Conservation (phyloP, 2,113 vertebrate genomes). For the Catharus fuscescens region DNA sequence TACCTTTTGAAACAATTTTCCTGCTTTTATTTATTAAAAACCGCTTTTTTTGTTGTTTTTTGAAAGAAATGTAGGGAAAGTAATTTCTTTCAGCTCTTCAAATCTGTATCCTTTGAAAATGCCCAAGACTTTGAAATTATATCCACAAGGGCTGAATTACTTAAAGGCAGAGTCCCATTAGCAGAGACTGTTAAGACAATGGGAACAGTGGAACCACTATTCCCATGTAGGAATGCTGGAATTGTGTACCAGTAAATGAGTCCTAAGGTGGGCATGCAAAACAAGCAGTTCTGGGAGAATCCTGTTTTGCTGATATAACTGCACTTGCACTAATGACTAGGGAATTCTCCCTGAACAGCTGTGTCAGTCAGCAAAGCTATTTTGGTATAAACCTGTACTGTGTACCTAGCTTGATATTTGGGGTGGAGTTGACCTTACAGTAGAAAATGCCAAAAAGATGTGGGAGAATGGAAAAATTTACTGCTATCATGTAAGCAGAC, state of each 20-base stretch:
- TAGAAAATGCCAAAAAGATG: slow-evolving; percentile 3
- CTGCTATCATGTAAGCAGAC: not conserved
- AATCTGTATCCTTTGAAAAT: not conserved
- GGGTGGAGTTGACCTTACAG: not conserved
- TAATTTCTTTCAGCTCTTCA: not conserved
- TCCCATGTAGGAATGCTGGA: not conserved
- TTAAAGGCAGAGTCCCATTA: not conserved
- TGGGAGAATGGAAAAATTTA: not conserved
- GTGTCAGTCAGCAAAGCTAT: slow-evolving; percentile 30
- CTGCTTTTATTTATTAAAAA: not conserved
- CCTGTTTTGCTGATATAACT: slow-evolving; percentile 5
- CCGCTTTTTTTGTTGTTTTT: not conserved
- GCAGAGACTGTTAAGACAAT: not conserved
- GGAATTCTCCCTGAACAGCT: slow-evolving; percentile 41
- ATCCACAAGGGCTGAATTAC: not conserved
- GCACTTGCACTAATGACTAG: not conserved
- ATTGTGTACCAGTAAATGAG: not conserved
- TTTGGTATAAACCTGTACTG: slow-evolving; percentile 21
- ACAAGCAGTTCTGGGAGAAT: slow-evolving; percentile 4
- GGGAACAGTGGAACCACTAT: not conserved
- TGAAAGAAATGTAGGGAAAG: not conserved
- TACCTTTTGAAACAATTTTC: not conserved
- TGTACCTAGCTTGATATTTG: not conserved
- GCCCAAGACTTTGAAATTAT: not conserved
- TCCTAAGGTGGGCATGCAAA: not conserved